Evolutionary conservation across 2,113 vertebrate genomes (phyloP), one percentile per base, ranked within the genome.

Genomic region (Ciconia boyciana): DNA sequence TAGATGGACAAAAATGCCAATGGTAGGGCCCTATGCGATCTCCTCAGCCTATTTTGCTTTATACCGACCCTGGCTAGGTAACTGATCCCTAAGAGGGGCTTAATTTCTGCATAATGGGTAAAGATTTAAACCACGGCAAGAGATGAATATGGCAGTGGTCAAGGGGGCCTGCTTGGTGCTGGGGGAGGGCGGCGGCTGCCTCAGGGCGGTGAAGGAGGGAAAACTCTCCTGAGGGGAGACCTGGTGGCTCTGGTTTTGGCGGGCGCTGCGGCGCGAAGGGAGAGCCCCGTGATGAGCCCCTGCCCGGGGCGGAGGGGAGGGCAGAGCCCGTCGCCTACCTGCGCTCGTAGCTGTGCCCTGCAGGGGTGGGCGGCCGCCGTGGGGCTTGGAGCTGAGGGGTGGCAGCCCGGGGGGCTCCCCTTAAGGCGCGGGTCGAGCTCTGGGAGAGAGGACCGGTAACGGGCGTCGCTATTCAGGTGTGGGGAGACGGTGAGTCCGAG

Each of bases 1-100:
- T 2, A 13, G 39, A 39, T 16, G 44, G 43, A n/a, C 28, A 31
- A 54, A 87, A 64, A 5, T 3, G n/a, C 52, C n/a, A 31, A 28
- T 3, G 34, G 55, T 4, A 7, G 46, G 49, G 55, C 22, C 25
- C 2, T 25, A 0, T 2, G 39, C 11, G 39, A 13, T 57, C 24
- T 25, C 44, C 28, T 57, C 29, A 0, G 57, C 28, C 39, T 29
- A 0, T 8, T 44, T 61, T 22, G 24, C 26, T 46, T 49, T 36
- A 36, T 21, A 13, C 18, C 0, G 15, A 20, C 7, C 2, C 36
- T 19, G 76, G 34, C 8, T 54, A 8, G 34, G 31, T 80, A 9
- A 57, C 0, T 4, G 60, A 90, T 70, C 41, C 55, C 6, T 29
- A 6, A 39, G 25, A 29, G 10, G 46, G 19, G 29, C 72, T 83